Evolutionary conservation across 2,113 vertebrate genomes (phyloP).

Genomic region (Hippocampus comes): DNA sequence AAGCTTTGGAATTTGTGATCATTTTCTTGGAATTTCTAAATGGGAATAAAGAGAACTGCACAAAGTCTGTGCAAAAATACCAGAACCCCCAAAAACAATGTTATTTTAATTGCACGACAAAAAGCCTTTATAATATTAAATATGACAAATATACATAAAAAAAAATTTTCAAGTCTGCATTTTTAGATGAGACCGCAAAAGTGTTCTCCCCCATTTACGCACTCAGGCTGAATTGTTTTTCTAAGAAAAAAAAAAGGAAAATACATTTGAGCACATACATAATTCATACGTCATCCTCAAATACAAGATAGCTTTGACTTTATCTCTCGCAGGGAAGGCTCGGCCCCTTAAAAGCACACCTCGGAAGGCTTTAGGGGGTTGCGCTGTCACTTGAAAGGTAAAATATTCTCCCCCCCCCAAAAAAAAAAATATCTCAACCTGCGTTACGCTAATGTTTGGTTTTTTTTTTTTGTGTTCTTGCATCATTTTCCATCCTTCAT

Average conservation of each 20-base stretch:
- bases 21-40: not conserved
- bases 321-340: conserved; percentile 38
- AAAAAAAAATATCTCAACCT: not conserved
- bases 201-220: conserved; percentile 33
- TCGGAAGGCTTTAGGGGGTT: conserved; percentile 38
- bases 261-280: conserved; percentile 51
- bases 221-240: conserved; percentile 44
- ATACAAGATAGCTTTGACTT: conserved; percentile 56
- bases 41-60: not conserved
- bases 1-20: not conserved
- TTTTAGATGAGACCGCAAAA: conserved; percentile 26
- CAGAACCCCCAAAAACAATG: not conserved
- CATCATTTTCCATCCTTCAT: not conserved
- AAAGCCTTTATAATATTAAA: conserved; percentile 9
- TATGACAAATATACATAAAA: conserved; percentile 1
- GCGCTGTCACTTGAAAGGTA: conserved; percentile 32
- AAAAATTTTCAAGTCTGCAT: conserved; percentile 10
- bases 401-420: conserved; percentile 14
- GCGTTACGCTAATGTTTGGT: not conserved
- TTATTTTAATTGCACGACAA: not conserved
- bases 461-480: not conserved
- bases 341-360: conserved; percentile 21
- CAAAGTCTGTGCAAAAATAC: not conserved
- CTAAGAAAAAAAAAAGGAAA: conserved; percentile 10
- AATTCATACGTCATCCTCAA: conserved; percentile 50